Evolutionary conservation across 2,888 invertebrate genomes (phyloP), one percentile per base, ranked within the genome.

Genomic region (Epirrhoe alternata): DNA sequence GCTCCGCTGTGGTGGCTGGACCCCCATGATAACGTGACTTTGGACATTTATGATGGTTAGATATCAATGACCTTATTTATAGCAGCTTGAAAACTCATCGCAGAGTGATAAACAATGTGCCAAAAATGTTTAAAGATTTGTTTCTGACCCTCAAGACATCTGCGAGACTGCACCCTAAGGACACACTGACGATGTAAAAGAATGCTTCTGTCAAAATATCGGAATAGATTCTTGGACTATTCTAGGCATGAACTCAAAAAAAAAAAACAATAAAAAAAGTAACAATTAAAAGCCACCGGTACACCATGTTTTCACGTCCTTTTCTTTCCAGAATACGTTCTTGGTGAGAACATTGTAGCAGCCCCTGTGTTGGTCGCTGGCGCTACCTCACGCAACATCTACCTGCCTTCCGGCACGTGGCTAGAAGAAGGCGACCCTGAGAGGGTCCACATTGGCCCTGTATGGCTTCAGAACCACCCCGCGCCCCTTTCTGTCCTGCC

Each of bases 1-100:
- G 93, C 96, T 2, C 98, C 98, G 0, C 93, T 98, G 45, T 98
- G 98, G 98, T 98, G 97, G 97, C 81, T 96, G 0, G 96, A 95
- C 74, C 97, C 97, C 0, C 84, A 81, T 0, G 96, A 97, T 77
- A 77, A 83, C 30, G 91, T 91, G 16, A 96, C 97, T 0, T 88
- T 94, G n/a, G 77, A 82, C 58, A 93, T 94, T 64, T 93, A 93
- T 85, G 95, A 95, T 75, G 94, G 95, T 95, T 85, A 82, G 84
- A n/a, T 10, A 1, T n/a, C n/a, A n/a, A n/a, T n/a, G n/a, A n/a
- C n/a, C n/a, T n/a, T n/a, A n/a, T n/a, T n/a, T n/a, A n/a, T n/a
- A n/a, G 24, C 24, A 24, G 24, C 24, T 1, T 24, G 24, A 1
- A 3, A 24, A 3, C 1, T 24, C 24, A 24, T 24, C 3, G 24